phyloP scores from a whole-genome alignment of 2,888 invertebrate species.

The Hybos culiciformis region DNA sequence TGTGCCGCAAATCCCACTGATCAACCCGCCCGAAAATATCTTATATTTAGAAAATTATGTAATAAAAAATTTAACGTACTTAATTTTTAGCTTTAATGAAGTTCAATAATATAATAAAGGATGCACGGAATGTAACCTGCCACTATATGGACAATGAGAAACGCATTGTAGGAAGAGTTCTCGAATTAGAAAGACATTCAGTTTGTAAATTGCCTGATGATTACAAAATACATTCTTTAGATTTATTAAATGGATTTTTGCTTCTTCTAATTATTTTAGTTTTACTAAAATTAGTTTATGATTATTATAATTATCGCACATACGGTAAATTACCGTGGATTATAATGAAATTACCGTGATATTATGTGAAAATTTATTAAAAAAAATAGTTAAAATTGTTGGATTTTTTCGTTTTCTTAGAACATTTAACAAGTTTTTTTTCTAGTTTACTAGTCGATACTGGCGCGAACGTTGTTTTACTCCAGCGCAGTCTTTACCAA shows the following conservation, averaged over 20 bases:
- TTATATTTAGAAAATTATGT: too few relatives aligned
- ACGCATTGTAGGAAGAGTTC: constrained; percentile 42
- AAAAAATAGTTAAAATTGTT: not conserved
- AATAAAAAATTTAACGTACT: too few relatives aligned
- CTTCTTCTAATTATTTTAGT: constrained; percentile 55
- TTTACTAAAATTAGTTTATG: constrained; percentile 60
- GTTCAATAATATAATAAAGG: constrained; percentile 54
- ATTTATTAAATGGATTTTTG: constrained; percentile 57
- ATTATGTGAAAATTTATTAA: not conserved
- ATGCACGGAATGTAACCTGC: constrained; percentile 57
- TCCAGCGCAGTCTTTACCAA: too few relatives aligned
- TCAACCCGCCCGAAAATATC: too few relatives aligned
- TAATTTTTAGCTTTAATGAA: constrained; percentile 44
- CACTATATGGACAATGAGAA: constrained; percentile 43
- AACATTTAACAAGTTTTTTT: too few relatives aligned
- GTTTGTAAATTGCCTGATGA: constrained; percentile 47
- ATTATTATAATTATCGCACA: constrained; percentile 67
- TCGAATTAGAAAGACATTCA: constrained; percentile 51
- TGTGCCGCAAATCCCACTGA: too few relatives aligned
- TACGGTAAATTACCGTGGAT: constrained; percentile 74
- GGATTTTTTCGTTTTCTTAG: too few relatives aligned
- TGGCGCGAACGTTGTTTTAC: too few relatives aligned
- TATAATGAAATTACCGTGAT: constrained; percentile 57
- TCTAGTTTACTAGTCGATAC: too few relatives aligned
- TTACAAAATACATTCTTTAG: constrained; percentile 50